Evolutionary conservation across 2,797 vertebrate genomes (phyloP), one percentile per base, ranked within the genome.

Genomic region (Macropodus opercularis): DNA sequence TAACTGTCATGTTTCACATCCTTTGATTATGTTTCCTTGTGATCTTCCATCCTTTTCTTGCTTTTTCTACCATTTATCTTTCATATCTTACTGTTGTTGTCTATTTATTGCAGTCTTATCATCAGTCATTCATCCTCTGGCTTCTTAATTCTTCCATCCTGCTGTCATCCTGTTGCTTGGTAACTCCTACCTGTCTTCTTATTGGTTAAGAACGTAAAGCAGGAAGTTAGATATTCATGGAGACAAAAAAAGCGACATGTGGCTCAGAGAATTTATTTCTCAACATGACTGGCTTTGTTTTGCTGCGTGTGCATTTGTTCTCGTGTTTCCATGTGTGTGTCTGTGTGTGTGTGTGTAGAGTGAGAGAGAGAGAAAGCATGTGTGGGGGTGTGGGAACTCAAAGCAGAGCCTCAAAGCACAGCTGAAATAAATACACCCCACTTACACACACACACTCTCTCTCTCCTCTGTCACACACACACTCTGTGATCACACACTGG

Each of bases 271-370:
- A 56, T 76, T 67, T 70, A 63, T 79, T 78, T 81, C 72, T 84
- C 64, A 75, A 74, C 65, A 79, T 85, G 47, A 26, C 61, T 73
- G 80, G 50, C 75, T 80, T 81, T 79, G 77, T 90, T 79, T 96
- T 94, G 93, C 84, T 69, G 62, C 71, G 72, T 71, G 64, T 43
- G 56, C 19, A 21, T 49, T 18, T 24, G 64, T 40, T 32, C 51
- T 54, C 50, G 59, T 9, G 3, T 21, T 10, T 54, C n/a, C 48
- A 52, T 63, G 56, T 52, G 65, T 35, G 63, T 31, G 19, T 60
- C 19, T 47, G 52, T 44, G 34, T 64, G 42, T 36, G 38, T 62
- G 62, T 40, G 44, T 67, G 4, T 31, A 29, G 17, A 8, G 46
- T 44, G 46, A 46, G 57, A 75, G 67, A 40, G 21, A 11, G 46